Evolutionary conservation across 1,140 invertebrate species (phyloP).

Genomic region (Drosophila pseudoobscura): DNA sequence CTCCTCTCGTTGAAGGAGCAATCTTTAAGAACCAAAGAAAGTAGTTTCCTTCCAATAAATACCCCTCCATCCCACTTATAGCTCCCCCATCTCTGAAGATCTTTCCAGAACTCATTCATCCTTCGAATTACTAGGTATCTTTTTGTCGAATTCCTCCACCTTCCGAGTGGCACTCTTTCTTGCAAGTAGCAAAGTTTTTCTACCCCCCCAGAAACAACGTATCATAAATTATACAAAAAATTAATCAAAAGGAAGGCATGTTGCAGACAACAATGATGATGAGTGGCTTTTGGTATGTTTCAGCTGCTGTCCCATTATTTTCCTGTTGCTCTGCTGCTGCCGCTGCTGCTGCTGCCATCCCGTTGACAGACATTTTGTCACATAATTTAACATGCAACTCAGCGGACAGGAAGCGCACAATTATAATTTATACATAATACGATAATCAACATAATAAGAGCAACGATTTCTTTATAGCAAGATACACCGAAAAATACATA

Average conservation of each 20-base stretch:
- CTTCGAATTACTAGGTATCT: no score
- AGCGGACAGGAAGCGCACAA: slow-evolving; percentile 61
- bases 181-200: slow-evolving; percentile 10
- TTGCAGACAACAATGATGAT: slow-evolving; percentile 52
- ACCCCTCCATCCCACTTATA: no score
- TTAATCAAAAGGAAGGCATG: slow-evolving; percentile 67
- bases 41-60: no score
- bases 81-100: no score
- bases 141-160: no score
- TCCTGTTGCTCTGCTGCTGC: neutral
- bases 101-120: no score
- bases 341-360: slow-evolving; percentile 23
- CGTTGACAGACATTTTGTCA: slow-evolving; percentile 81
- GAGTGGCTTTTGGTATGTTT: slow-evolving; percentile 54
- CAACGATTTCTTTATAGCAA: slow-evolving; percentile 36
- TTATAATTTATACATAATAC: slow-evolving; percentile 69
- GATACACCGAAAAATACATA: slow-evolving; percentile 23
- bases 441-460: slow-evolving; percentile 57
- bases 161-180: neutral
- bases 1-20: no score
- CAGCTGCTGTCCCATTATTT: slow-evolving; percentile 27
- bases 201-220: slow-evolving; percentile 32
- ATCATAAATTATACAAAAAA: slow-evolving; percentile 69
- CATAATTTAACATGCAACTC: slow-evolving; percentile 74
- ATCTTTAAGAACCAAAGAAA: no score